These are phyloP conservation scores for Elgaria multicarinata DNA, from an alignment of 2,113 vertebrate genomes.

Conservation along the genomic window DNA sequence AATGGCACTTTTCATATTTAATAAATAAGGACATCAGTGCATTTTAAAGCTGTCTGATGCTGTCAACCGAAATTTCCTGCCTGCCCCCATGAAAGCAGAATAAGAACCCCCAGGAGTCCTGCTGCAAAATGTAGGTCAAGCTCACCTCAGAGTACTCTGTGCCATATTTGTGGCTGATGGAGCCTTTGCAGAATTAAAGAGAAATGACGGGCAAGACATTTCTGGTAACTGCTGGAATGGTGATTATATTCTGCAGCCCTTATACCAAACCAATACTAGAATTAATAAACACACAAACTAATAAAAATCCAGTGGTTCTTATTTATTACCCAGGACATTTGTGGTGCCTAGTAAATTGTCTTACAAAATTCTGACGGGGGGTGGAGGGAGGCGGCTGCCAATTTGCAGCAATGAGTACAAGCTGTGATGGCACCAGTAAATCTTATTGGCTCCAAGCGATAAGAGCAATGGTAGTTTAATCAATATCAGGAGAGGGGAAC, in stretches of 20 bases:
- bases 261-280: background rate
- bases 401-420: background rate
- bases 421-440: background rate
- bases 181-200: background rate
- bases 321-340: background rate
- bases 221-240: background rate
- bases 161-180: background rate
- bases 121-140: constrained; percentile 26
- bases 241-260: background rate
- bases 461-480: background rate
- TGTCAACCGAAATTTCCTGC: constrained; percentile 14
- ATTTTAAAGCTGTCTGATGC: constrained; percentile 14
- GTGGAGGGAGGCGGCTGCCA: too few relatives aligned
- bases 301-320: background rate
- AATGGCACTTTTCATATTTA: constrained; percentile 10
- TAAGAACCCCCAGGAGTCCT: background rate
- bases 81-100: constrained; percentile 5
- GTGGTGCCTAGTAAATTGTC: background rate
- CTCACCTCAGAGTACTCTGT: background rate
- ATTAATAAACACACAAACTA: too few relatives aligned
- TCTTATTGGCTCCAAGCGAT: background rate
- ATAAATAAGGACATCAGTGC: background rate
- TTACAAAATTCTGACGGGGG: background rate
- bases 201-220: constrained; percentile 5
- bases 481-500: too few relatives aligned